Conservation (phyloP, 2,888 invertebrate species). For the Cryptocephalus primarius region DNA sequence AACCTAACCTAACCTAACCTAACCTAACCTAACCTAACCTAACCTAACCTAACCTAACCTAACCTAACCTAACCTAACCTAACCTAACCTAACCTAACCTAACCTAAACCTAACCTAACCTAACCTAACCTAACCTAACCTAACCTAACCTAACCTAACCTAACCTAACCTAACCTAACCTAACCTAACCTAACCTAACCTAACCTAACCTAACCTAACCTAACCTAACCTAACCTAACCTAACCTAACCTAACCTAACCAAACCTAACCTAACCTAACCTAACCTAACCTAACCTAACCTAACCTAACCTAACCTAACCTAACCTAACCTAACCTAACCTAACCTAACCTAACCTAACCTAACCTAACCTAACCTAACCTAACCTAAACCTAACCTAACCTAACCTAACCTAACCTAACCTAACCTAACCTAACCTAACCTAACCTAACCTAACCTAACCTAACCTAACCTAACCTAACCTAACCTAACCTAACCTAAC, state of each 20-base stretch:
- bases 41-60: slow-evolving; percentile 12
- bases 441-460: slow-evolving; percentile 10
- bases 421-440: slow-evolving; percentile 11
- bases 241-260: slow-evolving; percentile 7
- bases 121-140: slow-evolving; percentile 5
- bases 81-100: slow-evolving; percentile 9
- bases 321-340: slow-evolving; percentile 4
- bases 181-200: slow-evolving; percentile 12
- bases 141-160: slow-evolving; percentile 10
- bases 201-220: slow-evolving; percentile 10
- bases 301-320: slow-evolving; percentile 7
- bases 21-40: slow-evolving; percentile 14
- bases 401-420: slow-evolving; percentile 11
- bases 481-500: slow-evolving; percentile 9
- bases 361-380: slow-evolving; percentile 10
- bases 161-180: slow-evolving; percentile 11
- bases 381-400: too few species aligned
- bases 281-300: slow-evolving; percentile 3
- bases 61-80: slow-evolving; percentile 13
- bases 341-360: slow-evolving; percentile 8
- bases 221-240: slow-evolving; percentile 4
- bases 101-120: slow-evolving; percentile 5
- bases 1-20: slow-evolving; percentile 13
- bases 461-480: too few species aligned
- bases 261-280: slow-evolving; percentile 2